Percentiles rank a stretch among this genome's conserved stretches.
phyloP scores from a whole-genome alignment of 1,140 invertebrate species.

The Chrysomallon squamiferum region DNA sequence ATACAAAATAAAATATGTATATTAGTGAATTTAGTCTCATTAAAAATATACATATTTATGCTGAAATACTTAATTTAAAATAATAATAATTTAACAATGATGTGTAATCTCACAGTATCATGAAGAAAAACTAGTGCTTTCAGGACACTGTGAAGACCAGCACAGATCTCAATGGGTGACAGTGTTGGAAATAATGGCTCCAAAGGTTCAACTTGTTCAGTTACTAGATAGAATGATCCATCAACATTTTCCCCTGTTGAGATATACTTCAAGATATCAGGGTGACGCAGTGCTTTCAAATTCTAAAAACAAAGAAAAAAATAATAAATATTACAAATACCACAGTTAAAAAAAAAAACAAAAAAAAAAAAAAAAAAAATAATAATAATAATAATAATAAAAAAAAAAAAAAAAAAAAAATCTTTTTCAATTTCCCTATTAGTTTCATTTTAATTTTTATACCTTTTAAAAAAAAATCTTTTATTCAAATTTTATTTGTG shows the following conservation, averaged over 20 bases:
- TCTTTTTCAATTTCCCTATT: background rate
- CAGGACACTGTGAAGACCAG: constrained; percentile 45
- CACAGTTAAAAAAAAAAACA: no score
- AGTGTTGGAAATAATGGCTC: constrained; percentile 26
- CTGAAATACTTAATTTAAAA: no score
- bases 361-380: no score
- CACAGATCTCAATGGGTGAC: constrained; percentile 39
- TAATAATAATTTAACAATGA: no score
- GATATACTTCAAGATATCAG: constrained; percentile 41
- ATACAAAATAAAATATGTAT: no score
- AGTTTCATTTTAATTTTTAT: background rate
- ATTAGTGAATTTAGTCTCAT: no score
- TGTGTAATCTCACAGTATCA: constrained; percentile 43
- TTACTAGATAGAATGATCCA: constrained; percentile 37
- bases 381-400: background rate
- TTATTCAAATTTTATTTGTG: background rate
- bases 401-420: background rate
- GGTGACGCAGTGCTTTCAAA: constrained; percentile 44
- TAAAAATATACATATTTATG: no score
- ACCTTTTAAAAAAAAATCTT: background rate
- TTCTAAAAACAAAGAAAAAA: constrained; percentile 31
- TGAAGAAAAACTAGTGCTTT: constrained; percentile 52
- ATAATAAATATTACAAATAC: background rate
- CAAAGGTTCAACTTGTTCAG: constrained; percentile 48
- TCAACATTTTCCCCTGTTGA: constrained; percentile 27